Conservation (phyloP, 2,797 vertebrate species). For the Pseudochromis fuscus region DNA sequence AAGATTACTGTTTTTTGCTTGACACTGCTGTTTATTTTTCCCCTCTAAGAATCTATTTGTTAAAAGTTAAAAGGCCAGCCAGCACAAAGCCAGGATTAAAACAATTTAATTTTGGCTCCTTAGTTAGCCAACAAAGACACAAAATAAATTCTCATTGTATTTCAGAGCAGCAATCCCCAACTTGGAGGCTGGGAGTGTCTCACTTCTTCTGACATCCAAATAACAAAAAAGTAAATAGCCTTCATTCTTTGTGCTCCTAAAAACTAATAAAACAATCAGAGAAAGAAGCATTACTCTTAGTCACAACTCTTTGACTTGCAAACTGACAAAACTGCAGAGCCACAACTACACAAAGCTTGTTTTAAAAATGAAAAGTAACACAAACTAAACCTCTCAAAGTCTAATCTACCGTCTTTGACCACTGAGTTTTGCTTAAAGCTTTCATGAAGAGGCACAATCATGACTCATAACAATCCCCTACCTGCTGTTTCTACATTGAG, state of each 20-base stretch:
- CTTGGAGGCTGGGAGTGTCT: too few relatives aligned
- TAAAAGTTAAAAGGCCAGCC: conserved; percentile 8
- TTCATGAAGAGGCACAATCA: conserved; percentile 6
- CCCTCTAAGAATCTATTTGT: conserved; percentile 21
- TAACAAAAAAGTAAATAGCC: too few relatives aligned
- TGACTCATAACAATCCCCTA: neutral
- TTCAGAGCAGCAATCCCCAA: conserved; percentile 10
- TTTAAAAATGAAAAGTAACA: conserved; percentile 6
- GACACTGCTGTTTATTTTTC: conserved; percentile 15
- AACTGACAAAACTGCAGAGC: neutral
- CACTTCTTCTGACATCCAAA: too few relatives aligned
- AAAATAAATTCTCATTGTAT: conserved; percentile 1
- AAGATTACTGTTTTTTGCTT: conserved; percentile 3
- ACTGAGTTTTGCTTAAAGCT: neutral
- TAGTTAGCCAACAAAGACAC: neutral
- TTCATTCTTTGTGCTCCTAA: too few relatives aligned
- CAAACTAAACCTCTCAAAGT: conserved; percentile 18
- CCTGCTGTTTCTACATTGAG: conserved; percentile 10
- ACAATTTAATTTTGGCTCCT: conserved; percentile 24
- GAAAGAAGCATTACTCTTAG: neutral
- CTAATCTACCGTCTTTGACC: neutral
- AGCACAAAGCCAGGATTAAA: neutral
- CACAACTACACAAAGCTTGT: neutral
- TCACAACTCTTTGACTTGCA: neutral
- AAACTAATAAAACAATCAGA: neutral